These are phyloP conservation scores for Dicrurus megarhynchus DNA, from an alignment of 2,113 vertebrate species.

Conservation along the genomic window DNA sequence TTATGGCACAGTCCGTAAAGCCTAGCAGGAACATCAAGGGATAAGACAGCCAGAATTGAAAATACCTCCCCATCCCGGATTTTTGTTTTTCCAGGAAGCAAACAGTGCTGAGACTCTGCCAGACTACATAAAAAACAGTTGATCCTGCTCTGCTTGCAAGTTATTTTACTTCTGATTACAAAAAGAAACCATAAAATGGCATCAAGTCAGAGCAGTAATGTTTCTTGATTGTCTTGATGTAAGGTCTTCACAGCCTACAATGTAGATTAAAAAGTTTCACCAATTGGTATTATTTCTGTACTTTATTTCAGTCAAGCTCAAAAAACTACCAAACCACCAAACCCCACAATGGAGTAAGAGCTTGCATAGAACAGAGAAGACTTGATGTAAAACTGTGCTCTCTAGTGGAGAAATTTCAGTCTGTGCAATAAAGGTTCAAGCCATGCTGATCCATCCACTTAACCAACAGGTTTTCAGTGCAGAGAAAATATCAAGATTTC, in stretches of 20 bases:
- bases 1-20: background rate
- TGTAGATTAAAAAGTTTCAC: background rate
- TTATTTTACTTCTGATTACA: background rate
- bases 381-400: background rate
- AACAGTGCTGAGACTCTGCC: background rate
- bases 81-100: background rate
- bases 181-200: background rate
- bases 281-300: background rate
- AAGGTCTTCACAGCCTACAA: background rate
- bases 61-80: background rate
- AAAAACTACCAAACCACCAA: background rate
- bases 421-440: background rate
- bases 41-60: background rate
- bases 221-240: background rate
- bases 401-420: background rate
- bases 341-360: background rate
- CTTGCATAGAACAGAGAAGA: background rate
- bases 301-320: background rate
- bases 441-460: background rate
- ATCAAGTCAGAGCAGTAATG: background rate
- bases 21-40: background rate
- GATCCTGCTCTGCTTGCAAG: background rate
- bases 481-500: background rate
- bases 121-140: background rate
- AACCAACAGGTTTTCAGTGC: background rate